Evolutionary conservation across 2,888 invertebrate genomes (phyloP), one percentile per base, ranked within the genome.

Genomic region (Odontocolon sp.): DNA sequence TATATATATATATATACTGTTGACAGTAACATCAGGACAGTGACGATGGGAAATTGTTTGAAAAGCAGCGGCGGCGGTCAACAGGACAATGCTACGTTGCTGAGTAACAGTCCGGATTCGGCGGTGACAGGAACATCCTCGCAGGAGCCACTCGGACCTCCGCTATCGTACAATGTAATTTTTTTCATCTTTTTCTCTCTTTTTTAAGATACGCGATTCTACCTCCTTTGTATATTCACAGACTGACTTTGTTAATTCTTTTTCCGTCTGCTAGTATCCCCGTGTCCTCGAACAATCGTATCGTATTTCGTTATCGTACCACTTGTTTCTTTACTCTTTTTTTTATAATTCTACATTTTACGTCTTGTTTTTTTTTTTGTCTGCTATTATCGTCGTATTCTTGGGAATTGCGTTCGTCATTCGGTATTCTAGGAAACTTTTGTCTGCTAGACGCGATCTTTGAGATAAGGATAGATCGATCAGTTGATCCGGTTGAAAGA

Each of bases 1-100:
- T n/a, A n/a, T n/a, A n/a, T n/a, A n/a, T n/a, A n/a, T n/a, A n/a
- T n/a, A n/a, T n/a, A n/a, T n/a, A n/a, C n/a, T n/a, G n/a, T n/a
- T n/a, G 8, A n/a, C 52, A 28, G 21, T 14, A 3, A 11, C 47
- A 26, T 11, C 1, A 26, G 47, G 23, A 21, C 18, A 56, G 63
- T 56, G 63, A 77, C 68, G 85, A 95, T 95, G 95, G 95, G 95
- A 85, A 95, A 95, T 90, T 95, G 95, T 87, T 91, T 95, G 81
- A 94, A 94, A 91, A 92, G 94, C 74, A 82, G 85, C 73, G 86
- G 87, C 71, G 83, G 87, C 68, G 86, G 83, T 76, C 89, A 88
- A 76, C 88, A 87, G 81, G 90, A 90, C 85, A 89, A 87, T 78
- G 87, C 89, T 61, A 90, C 87, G 54, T 81, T 90, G 68, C 78